Base-by-base conservation (phyloP, 1,140 invertebrate species). In the Ephestia elutella region DNA sequence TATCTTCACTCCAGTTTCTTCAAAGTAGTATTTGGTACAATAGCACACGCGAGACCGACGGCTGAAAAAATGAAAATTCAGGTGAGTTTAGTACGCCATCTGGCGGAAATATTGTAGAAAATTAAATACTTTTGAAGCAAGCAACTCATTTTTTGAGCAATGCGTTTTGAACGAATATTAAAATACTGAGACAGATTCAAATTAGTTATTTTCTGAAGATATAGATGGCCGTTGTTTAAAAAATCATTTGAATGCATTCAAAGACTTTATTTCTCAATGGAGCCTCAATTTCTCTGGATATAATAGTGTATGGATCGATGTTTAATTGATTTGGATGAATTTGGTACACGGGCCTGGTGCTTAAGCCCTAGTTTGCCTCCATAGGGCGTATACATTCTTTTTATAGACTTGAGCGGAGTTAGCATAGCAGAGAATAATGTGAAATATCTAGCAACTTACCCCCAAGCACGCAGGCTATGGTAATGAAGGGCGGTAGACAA, bases 401-500 rank as follows among this genome's bases (percentile, higher is more conserved):
- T 7, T 25, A 25, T 25, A 25, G 21, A 25, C 21, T n/a, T n/a
- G n/a, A n/a, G n/a, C n/a, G n/a, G n/a, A n/a, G 32, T 38, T 11
- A 11, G 11, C 13, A 8, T 13, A 8, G 8, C 8, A 38, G 11
- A 38, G 11, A 11, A 17, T 5, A 4, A 44, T 15, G n/a, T 44
- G 5, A 44, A n/a, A 44, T 13, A 35, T n/a, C n/a, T n/a, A 38
- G 2, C 2, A 38, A 57, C 48, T 80, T 71, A 88, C 89, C 65
- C 38, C 66, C 48, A 58, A 90, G 66, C 19, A 89, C 80, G 0
- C 66, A 60, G 0, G 75, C 71, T 25, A 90, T 89, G 13, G 80
- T 79, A 35, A 88, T 66, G 56, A 90, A 90, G 11, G 89, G 89
- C 8, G 84, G 80, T 1, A 82, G 55, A 58, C 89, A 90, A 15